Percentiles rank a stretch among this genome's conserved stretches.
phyloP scores from a whole-genome alignment of 2,113 vertebrate genomes.

The Tragelaphus imberbis region DNA sequence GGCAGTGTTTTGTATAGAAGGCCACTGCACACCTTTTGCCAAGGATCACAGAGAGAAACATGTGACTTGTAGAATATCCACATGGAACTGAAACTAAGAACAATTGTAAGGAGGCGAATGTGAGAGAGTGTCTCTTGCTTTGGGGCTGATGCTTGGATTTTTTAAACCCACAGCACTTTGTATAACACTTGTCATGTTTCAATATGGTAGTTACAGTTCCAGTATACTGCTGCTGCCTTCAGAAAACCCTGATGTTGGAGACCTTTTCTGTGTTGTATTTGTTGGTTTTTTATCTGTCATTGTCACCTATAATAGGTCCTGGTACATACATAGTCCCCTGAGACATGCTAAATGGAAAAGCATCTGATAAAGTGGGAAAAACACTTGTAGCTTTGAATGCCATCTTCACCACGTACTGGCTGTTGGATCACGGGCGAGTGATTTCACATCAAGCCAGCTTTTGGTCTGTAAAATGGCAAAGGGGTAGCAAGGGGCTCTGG shows the following conservation, averaged over 20 bases:
- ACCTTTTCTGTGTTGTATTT: neutral
- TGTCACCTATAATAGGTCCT: neutral
- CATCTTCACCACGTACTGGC: neutral
- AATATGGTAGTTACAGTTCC: neutral
- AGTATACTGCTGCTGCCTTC: neutral
- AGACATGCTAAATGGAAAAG: neutral
- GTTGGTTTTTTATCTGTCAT: neutral
- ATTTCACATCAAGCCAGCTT: neutral
- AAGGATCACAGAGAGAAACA: neutral
- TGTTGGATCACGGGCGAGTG: neutral
- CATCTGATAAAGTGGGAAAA: neutral
- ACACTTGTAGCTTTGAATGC: neutral
- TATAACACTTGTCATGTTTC: neutral
- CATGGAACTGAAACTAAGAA: slow-evolving; percentile 4
- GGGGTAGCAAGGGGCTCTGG: neutral
- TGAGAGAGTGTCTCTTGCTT: slow-evolving; percentile 13
- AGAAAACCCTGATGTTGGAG: neutral
- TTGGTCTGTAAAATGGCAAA: neutral
- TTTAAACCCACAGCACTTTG: neutral
- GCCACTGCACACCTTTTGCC: neutral
- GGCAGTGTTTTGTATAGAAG: neutral
- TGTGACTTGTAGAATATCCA: neutral
- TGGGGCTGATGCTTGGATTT: neutral
- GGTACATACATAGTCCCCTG: neutral
- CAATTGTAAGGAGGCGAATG: neutral